Evolutionary conservation across 2,888 invertebrate genomes (phyloP), one percentile per base, ranked within the genome.

Genomic region (Tethea ocularis): DNA sequence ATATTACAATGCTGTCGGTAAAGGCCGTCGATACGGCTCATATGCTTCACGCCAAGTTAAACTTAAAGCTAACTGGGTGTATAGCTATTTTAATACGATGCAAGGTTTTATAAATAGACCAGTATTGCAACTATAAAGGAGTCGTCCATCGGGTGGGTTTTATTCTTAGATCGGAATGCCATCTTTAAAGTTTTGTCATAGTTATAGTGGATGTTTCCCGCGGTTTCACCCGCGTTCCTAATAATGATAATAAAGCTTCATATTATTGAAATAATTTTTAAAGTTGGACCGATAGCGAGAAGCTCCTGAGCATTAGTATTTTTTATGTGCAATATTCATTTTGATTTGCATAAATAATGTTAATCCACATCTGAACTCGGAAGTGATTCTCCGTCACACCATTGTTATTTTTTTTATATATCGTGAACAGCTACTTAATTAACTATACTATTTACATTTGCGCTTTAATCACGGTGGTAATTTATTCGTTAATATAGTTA

Each of bases 11-110:
- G 75, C 71, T 74, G 77, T 78, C 77, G 80, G 66, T 75, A 77
- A 76, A 83, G 74, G 74, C 72, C 73, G 74, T 62, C 77, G 86
- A 82, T 73, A 77, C 75, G 84, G 78, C 83, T 86, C 84, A 83
- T 80, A 71, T 74, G 77, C 67, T 73, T 71, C 83, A 80, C 80
- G 83, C 81, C 68, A 77, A 68, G 66, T 72, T 67, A 66, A 69
- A 69, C 67, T 62, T 68, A 67, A 24, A 33, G 54, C 20, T 54
- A 33, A 54, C 52, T n/a, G 24, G 52, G 67, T 74, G 68, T 65
- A 72, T 64, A 70, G 74, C 72, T 79, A 74, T 75, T 74, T 76
- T 74, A 75, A 80, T 76, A 70, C 64, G 63, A 71, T 73, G 77
- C 75, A 68, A 64, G 70, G 69, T 64, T 71, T 73, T 72, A 73